Base-by-base conservation (phyloP, 2,888 invertebrate genomes). In the Diabrotica balteata region DNA sequence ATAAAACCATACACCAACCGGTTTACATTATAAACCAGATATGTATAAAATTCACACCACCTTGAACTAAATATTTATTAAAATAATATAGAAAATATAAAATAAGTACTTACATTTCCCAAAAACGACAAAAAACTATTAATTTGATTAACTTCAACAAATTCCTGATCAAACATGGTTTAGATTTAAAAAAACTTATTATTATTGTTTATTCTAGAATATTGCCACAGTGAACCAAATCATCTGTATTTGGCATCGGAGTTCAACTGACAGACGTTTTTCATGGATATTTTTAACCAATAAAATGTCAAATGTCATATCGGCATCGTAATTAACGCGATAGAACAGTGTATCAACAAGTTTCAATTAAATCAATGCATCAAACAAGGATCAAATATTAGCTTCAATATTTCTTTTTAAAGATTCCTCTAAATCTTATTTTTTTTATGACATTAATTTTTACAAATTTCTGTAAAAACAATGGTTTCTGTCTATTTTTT, bases 111-210 rank as follows among this genome's bases (percentile, higher is more conserved):
- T 86, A 94, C 94, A 83, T 91, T 93, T 80, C 90, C 87, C 64
- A 94, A 84, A 84, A 92, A 93, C n/a, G 91, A 88, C 85, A 92
- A 88, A 80, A 93, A 90, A 78, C 92, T 92, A 69, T 91, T 91
- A 78, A 93, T 90, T 85, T 92, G 90, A 82, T 91, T 90, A 22
- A 90, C 88, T 86, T 90, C 89, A 64, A 90, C 87, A 80, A 90
- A 88, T 77, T 87, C 85, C 44, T 88, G 88, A 81, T 90, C 89
- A 84, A 88, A 81, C 84, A 86, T 79, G 51, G 8, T 63, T 51
- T 52, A 51, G n/a, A 32, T 54, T 10, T 47, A 4, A 32, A 32
- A 32, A 32, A 32, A 32, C 32, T 32, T 32, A 5, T 32, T 32
- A 32, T 32, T 32, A 32, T 32, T 32, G 17, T 32, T 52, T 52